These are phyloP conservation scores for Agrochola lota DNA, from an alignment of 2,888 invertebrate species.

Conservation along the genomic window DNA sequence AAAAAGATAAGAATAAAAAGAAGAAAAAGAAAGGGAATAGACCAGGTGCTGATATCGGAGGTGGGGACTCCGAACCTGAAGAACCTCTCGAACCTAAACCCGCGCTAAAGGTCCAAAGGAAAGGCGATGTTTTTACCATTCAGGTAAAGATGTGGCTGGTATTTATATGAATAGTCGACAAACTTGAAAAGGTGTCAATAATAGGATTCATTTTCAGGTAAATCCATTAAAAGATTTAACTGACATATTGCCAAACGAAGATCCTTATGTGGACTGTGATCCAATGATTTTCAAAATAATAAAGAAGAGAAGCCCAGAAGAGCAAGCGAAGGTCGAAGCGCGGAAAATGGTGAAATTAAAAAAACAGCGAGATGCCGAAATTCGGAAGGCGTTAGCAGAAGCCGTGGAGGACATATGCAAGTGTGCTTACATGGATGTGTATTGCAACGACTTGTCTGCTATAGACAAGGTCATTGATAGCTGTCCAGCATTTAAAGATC, in stretches of 20 bases:
- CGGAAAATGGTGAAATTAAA: slow-evolving; percentile 89
- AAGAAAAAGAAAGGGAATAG: slow-evolving; percentile 80
- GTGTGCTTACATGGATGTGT: slow-evolving; percentile 89
- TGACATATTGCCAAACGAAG: slow-evolving; percentile 90
- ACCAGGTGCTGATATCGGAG: slow-evolving; percentile 75
- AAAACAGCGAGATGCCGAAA: slow-evolving; percentile 89
- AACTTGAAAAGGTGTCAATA: background rate
- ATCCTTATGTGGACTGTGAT: slow-evolving; percentile 92
- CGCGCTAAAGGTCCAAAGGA: slow-evolving; percentile 92
- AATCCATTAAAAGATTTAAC: slow-evolving; percentile 92
- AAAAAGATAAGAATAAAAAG: slow-evolving; percentile 82
- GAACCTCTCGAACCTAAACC: slow-evolving; percentile 91
- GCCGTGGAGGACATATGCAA: slow-evolving; percentile 87
- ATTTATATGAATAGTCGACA: background rate
- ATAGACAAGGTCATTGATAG: slow-evolving; percentile 86
- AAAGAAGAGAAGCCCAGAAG: slow-evolving; percentile 90
- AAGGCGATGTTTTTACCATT: slow-evolving; percentile 92
- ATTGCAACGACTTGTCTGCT: slow-evolving; percentile 85
- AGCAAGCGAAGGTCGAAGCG: slow-evolving; percentile 89
- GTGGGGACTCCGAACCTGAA: slow-evolving; percentile 86
- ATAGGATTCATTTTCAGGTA: slow-evolving; percentile 79
- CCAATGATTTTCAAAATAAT: slow-evolving; percentile 93
- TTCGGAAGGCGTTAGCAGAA: slow-evolving; percentile 87
- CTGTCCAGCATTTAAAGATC: slow-evolving; percentile 86
- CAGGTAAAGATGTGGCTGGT: slow-evolving; percentile 79